Evolutionary conservation across 2,888 invertebrate species (phyloP).

Genomic region (Eilema depressum): DNA sequence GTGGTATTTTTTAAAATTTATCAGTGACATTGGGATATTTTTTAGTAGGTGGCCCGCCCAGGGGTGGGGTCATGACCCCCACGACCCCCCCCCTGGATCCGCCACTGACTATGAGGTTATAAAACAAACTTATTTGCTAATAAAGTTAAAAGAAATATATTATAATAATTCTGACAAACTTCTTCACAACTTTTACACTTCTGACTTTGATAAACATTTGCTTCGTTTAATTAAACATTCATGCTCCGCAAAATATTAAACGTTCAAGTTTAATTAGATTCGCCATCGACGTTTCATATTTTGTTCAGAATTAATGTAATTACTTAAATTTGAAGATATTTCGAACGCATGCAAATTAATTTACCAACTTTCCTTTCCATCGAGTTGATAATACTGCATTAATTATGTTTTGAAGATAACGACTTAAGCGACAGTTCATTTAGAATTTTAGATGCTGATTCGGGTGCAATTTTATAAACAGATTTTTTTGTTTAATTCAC

Average conservation of each 20-base stretch:
- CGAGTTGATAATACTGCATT: conserved; percentile 35
- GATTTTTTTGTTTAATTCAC: background rate
- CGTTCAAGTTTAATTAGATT: conserved; percentile 62
- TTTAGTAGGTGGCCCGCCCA: too few relatives aligned
- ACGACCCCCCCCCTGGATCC: too few relatives aligned
- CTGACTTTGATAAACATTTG: conserved; percentile 62
- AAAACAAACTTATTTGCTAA: background rate
- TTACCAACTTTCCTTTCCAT: conserved; percentile 39
- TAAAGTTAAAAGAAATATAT: conserved; percentile 2
- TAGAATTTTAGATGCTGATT: conserved; percentile 13
- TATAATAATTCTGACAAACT: conserved; percentile 28
- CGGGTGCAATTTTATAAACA: background rate
- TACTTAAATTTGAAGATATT: conserved; percentile 44
- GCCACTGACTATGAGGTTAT: too few relatives aligned
- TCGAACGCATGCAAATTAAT: conserved; percentile 43
- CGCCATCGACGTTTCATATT: conserved; percentile 54
- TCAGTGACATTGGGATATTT: too few relatives aligned
- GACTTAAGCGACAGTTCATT: conserved; percentile 32
- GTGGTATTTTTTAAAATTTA: too few relatives aligned
- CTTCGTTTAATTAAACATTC: conserved; percentile 67
- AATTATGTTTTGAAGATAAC: conserved; percentile 36
- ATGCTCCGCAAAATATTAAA: conserved; percentile 59
- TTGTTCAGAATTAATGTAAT: conserved; percentile 48
- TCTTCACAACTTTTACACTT: conserved; percentile 46
- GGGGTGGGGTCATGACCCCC: too few relatives aligned